Base-by-base conservation (phyloP, 1,140 invertebrate species). In the Cydia amplana region DNA sequence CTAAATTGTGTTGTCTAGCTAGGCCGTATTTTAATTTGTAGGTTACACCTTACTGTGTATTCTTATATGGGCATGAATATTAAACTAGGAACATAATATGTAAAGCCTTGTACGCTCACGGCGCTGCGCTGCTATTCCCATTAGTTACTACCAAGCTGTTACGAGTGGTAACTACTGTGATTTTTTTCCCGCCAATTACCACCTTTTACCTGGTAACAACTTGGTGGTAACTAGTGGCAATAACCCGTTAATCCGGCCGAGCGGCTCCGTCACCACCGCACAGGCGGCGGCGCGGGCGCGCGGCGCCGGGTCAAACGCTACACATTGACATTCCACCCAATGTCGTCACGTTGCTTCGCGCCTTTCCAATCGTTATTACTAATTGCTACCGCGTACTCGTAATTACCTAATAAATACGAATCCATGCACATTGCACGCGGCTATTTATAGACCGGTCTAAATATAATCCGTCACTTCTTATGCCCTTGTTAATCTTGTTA, bases 291-390 rank as follows among this genome's bases (percentile, higher is more conserved):
- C 74, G 83, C 85, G 82, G 83, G 80, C 85, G 83, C 83, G 82
- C 80, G 70, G 40, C 32, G 75, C 65, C 75, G 77, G 80, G 79
- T 85, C 82, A 78, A 77, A 75, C 64, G 74, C 76, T 75, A 73
- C 72, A 72, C 73, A 77, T 49, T 84, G 78, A 76, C 80, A 82
- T 82, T 79, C 82, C 74, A 75, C 28, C 77, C 80, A 83, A 82
- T 80, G 82, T 75, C 81, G 49, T 77, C 77, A 80, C 64, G 20
- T 60, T 65, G 64, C 23, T 70, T 70, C 32, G 28, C 65, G 65
- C 65, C 32, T 70, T 70, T 70, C 65, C 65, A 36, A 70, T 70
- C 65, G n/a, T 40, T 70, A 36, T 36, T 70, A 60, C 32, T 32
- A 75, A 76, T 77, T 63, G 67, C 77, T 78, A 23, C 20, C 55